Evolutionary conservation across 2,797 vertebrate genomes (phyloP).

Genomic region (Bradypus variegatus): DNA sequence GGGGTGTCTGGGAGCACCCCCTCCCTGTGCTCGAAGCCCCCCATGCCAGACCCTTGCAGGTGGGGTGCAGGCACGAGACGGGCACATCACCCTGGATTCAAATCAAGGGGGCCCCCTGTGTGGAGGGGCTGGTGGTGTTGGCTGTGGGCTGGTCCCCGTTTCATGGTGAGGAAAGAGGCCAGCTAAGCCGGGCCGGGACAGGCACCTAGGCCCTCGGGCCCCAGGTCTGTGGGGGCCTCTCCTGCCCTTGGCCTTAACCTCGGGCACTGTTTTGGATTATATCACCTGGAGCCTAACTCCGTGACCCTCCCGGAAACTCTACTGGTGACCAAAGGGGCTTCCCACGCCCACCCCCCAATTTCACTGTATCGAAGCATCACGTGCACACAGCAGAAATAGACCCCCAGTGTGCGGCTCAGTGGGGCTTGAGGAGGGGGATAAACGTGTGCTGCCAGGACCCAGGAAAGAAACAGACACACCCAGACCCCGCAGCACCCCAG

Average conservation of each 20-base stretch:
- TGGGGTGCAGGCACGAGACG: fast-evolving
- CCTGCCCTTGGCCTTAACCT: too few relatives aligned
- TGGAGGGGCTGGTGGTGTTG: neutral
- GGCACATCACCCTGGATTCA: neutral
- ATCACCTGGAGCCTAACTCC: neutral
- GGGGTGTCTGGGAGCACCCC: neutral
- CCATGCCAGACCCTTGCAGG: neutral
- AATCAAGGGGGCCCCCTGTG: neutral
- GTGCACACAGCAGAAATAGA: neutral
- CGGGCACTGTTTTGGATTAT: neutral
- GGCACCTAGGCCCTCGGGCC: neutral
- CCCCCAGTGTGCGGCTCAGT: neutral
- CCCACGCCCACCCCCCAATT: neutral
- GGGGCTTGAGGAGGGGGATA: neutral
- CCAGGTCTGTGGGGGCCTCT: neutral
- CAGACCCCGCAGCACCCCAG: fast-evolving
- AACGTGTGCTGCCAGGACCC: neutral
- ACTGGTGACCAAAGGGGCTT: neutral
- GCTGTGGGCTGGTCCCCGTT: neutral
- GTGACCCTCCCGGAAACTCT: neutral
- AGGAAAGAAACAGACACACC: neutral
- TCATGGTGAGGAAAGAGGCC: neutral
- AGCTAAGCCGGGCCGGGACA: neutral
- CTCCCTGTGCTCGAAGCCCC: neutral
- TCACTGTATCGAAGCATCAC: neutral